Evolutionary conservation across 2,888 invertebrate species (phyloP), one percentile per base, ranked within the genome.

Genomic region (Ptychoptera contaminata): DNA sequence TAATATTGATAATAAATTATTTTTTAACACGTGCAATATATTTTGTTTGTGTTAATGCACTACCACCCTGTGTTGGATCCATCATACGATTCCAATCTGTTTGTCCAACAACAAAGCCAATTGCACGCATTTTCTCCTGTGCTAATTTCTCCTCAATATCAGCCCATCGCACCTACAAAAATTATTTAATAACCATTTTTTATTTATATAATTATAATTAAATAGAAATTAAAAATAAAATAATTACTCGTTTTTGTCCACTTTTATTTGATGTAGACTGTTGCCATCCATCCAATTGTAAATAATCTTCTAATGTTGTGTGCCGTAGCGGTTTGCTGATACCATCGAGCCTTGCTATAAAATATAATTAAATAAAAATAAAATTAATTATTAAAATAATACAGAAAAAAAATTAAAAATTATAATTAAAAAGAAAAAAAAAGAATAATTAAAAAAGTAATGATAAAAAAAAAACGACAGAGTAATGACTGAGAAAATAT

Each of bases 11-110:
- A 42, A 16, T 16, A 45, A 38, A 43, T 6, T 44, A 42, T 12
- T 62, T 67, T 44, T 64, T 68, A 42, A 73, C 68, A 49, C 74
- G 68, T 58, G 79, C 85, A 54, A 91, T 87, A 65, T 88, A 94
- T 72, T 94, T 94, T 51, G 93, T 94, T 65, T 84, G 82, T 47
- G 92, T 93, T 41, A 96, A 77, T 11, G 92, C 93, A 56, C 82
- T 79, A 56, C 83, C 79, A 5, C 92, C 93, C 63, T 80, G 81
- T 23, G 84, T 79, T 2, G 88, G 87, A 66, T 94, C 93, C 66
- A 90, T 90, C 82, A 94, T 91, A 52, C 91, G 75, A 50, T 82
- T 78, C 96, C 94, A 96, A 63, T 96, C 87, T 1, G 94, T 94
- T 59, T 92, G 92, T 1, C 96, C 94, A 47, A 96, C 91, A 43